Evolutionary conservation across 2,113 vertebrate species (phyloP).

Genomic region (Lophius piscatorius): DNA sequence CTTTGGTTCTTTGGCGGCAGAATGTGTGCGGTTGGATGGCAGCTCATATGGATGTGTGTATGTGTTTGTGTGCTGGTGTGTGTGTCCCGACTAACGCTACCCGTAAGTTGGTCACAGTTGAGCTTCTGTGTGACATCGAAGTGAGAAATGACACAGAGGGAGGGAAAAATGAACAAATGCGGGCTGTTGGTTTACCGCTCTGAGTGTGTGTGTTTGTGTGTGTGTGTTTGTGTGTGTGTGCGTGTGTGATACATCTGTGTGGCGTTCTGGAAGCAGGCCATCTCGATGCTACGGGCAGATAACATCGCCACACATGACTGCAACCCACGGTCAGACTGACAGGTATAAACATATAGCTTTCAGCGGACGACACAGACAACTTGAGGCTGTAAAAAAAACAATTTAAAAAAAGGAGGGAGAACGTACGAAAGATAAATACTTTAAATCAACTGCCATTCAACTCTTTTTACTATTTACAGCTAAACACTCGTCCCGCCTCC

Average conservation of each 20-base stretch:
- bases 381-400: conserved; percentile 24
- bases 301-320: conserved; percentile 68
- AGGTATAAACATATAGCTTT: conserved; percentile 63
- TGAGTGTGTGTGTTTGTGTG: conserved; percentile 1
- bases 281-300: conserved; percentile 57
- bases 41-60: conserved; percentile 2
- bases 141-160: conserved; percentile 51
- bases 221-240: conserved; percentile 20
- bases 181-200: conserved; percentile 31
- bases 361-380: conserved; percentile 13
- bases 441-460: conserved; percentile 27
- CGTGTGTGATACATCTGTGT: conserved; percentile 37
- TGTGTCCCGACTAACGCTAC: conserved; percentile 39
- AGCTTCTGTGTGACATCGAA: conserved; percentile 64
- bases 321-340: conserved; percentile 66
- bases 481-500: conserved; percentile 26
- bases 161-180: conserved; percentile 54
- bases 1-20: conserved; percentile 14
- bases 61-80: conserved; percentile 10
- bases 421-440: conserved; percentile 38
- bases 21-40: conserved; percentile 26
- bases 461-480: conserved; percentile 34
- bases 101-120: conserved; percentile 57
- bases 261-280: conserved; percentile 51
- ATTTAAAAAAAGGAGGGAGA: too few relatives aligned